Base-by-base conservation (phyloP, 2,113 vertebrate genomes). In the Limanda limanda region DNA sequence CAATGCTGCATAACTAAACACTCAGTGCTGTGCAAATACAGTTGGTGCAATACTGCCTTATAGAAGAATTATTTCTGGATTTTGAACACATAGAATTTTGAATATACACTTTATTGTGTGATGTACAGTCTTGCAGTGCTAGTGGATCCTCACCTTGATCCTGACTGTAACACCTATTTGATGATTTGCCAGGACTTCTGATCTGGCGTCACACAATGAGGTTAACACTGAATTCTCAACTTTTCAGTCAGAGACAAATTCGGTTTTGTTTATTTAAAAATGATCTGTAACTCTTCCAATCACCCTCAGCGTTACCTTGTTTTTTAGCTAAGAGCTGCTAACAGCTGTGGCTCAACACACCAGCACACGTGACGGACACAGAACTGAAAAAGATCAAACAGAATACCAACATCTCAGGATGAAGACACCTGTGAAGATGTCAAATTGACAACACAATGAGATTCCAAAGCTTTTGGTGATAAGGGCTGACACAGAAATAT, bases 1-100 rank as follows among this genome's bases (percentile, higher is more conserved):
- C 60, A 27, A 18, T 70, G 14, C 69, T 61, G 54, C 52, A 76
- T 5, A 18, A 69, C 68, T 56, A 11, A 25, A 63, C 56, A 59
- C 45, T 65, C 18, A 6, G 14, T 56, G 40, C 24, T 25, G 58
- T 52, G 5, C 35, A 52, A 24, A n/a, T 8, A 23, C 18, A 62
- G 51, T 45, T 58, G 20, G 8, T 47, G 63, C 13, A 57, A 62
- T 52, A 18, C 42, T 64, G 20, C 5, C 15, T 55, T 69, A 42
- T 68, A 69, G 17, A 6, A 60, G 10, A 25, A 20, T 47, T 20
- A 54, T 37, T 47, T 2, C 4, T 14, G 45, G 45, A 47, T 47
- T 47, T 14, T 47, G 45, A 47, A 47, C 45, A 47, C 27, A 24
- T 23, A 51, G 42, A 62, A 62, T 63, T 25, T 10, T 20, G 15